Base-by-base conservation (phyloP, 37 sponge, comb jelly and placozoan genomes). In the Theonella swinhoei region DNA sequence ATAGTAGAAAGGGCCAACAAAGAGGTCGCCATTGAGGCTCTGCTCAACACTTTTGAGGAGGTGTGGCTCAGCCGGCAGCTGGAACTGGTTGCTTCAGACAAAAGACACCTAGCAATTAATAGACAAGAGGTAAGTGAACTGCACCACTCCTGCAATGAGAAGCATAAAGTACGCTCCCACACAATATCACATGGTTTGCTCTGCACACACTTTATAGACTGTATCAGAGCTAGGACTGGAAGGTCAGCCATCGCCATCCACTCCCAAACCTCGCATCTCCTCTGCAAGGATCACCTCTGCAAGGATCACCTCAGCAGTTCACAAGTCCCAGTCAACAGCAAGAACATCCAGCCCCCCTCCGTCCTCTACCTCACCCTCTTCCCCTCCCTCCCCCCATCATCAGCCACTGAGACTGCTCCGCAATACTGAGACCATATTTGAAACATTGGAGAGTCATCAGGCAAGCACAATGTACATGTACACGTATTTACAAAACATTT, bases 31-130 rank as follows among this genome's bases (percentile, higher is more conserved):
- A 85, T 97, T 43, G 95, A 97, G 82, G 75, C 83, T 39, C 76
- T 94, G 0, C 81, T 97, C 5, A 89, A 95, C 58, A 97, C 83
- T 30, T 90, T 90, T 82, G 98, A 97, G 74, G 98, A 97, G 77
- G 98, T 97, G 67, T 97, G 98, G 98, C 77, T 94, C 24, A 97
- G 98, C 64, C 72, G 72, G 39, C 85, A 78, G 83, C 88, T 97
- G 65, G 86, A 92, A 2, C 70, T 94, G 75, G 54, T 47, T 7
- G 54, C 54, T 14, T 17, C 54, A 47, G 11, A 14, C 11, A 47
- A 14, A 14, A 7, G 14, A 14, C 54, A 7, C 54, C 54, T 47
- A 14, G 14, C 54, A 47, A 47, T 47, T 40, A 20, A 14, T 5
- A 42, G 72, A 4, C 84, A 83, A 24, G 84, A 79, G 77, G 83